phyloP scores from a whole-genome alignment of 2,113 vertebrate species.

The Alligator mississippiensis region DNA sequence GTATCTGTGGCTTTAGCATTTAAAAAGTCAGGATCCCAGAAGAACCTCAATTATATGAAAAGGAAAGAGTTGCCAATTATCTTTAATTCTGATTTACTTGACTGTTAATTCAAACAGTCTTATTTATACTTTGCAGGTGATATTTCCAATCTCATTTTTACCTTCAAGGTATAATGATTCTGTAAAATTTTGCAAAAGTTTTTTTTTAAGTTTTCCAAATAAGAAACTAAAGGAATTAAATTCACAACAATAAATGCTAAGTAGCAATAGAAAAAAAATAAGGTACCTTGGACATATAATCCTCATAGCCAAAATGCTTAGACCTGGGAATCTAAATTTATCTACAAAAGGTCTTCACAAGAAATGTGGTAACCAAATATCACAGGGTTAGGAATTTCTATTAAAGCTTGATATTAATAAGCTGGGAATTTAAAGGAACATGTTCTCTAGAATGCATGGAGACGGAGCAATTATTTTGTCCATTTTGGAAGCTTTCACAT shows the following conservation, averaged over 20 bases:
- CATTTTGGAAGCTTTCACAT: neutral
- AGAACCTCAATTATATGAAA: rapidly evolving
- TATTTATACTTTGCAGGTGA: neutral
- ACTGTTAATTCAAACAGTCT: neutral
- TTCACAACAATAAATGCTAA: neutral
- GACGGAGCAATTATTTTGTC: neutral
- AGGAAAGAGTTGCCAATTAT: neutral
- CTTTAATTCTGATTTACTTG: neutral
- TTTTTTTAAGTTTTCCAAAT: neutral
- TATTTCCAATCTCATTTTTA: neutral
- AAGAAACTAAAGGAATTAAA: neutral
- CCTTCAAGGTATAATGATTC: neutral
- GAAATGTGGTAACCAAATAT: neutral
- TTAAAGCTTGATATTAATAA: neutral
- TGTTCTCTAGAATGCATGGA: too few species aligned
- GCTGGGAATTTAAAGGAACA: rapidly evolving
- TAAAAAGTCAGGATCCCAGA: neutral
- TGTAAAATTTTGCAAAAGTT: neutral
- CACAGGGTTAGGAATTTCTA: neutral
- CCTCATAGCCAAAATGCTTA: neutral
- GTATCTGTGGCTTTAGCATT: neutral
- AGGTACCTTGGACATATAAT: neutral
- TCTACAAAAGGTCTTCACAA: neutral
- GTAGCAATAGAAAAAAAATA: neutral
- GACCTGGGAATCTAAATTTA: neutral